Evolutionary conservation across 2,113 vertebrate species (phyloP).

Genomic region (Cyprinodon tularosa): DNA sequence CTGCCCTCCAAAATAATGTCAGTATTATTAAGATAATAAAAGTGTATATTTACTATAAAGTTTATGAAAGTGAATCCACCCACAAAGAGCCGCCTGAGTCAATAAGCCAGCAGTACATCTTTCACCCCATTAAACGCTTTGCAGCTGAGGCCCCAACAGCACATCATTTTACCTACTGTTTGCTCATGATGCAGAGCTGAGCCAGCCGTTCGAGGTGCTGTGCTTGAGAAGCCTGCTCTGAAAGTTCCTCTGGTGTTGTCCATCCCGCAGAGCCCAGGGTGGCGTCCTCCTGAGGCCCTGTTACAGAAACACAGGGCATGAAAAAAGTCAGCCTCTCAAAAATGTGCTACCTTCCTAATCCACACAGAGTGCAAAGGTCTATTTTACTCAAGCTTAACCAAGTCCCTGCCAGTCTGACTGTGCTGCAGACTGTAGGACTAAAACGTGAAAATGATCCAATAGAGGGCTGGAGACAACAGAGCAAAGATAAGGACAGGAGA

Average conservation of each 20-base stretch:
- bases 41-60: neutral
- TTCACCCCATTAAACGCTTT: conserved; percentile 18
- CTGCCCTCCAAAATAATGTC: neutral
- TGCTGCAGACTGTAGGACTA: conserved; percentile 39
- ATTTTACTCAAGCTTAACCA: conserved; percentile 67
- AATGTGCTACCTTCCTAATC: conserved; percentile 29
- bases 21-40: neutral
- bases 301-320: conserved; percentile 80
- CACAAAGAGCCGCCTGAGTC: conserved; percentile 9
- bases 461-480: conserved; percentile 57
- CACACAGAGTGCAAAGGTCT: conserved; percentile 68
- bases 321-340: conserved; percentile 68
- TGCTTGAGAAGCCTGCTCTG: conserved; percentile 80
- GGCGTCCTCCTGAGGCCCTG: conserved; percentile 84
- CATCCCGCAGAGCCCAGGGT: conserved; percentile 76
- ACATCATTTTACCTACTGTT: conserved; percentile 82
- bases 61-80: neutral
- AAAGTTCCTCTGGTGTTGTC: conserved; percentile 80
- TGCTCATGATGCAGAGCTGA: conserved; percentile 81
- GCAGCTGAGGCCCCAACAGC: conserved; percentile 17
- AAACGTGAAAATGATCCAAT: conserved; percentile 52
- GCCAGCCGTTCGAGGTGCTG: conserved; percentile 81
- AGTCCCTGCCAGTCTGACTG: conserved; percentile 53
- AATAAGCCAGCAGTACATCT: conserved; percentile 16
- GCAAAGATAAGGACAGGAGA: conserved; percentile 63